Evolutionary conservation across 1,140 invertebrate genomes (phyloP), one percentile per base, ranked within the genome.

Genomic region (Cherax quadricarinatus): DNA sequence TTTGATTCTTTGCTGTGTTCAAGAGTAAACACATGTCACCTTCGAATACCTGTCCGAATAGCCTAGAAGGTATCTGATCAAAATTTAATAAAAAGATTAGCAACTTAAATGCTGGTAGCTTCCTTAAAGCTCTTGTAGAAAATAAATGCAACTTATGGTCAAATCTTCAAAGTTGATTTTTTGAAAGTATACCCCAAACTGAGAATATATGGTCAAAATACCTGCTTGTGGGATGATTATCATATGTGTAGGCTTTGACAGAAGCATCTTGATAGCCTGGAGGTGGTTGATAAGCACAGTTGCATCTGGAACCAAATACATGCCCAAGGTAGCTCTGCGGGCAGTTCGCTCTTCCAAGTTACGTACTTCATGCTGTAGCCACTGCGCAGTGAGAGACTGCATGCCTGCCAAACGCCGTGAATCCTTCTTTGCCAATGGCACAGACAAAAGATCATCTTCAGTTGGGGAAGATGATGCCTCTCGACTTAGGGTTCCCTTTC

Each of bases 371-470:
- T 97, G 97, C 93, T 97, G 96, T 4, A 97, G 94, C 96, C 97
- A 97, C 14, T 97, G 95, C 94, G 97, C 97, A 48, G 97, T 97
- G 97, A 98, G 97, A 81, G 96, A 96, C 94, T 96, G 96, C 97
- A 97, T 97, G 41, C 97, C 94, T 92, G 96, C 95, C 93, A 91
- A 78, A 14, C 90, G 83, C 24, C 85, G 70, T 24, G 84, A 91
- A 24, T 91, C 90, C n/a, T 86, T 91, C 78, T 86, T 91, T 21
- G 73, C 70, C 1, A 60, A 73, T 48, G 84, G 84, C 53, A 91
- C 90, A 21, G 78, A 80, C 53, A 91, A 49, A 51, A 91, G 18
- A 14, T 87, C 90, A 30, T 87, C 84, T 21, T 91, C 90, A 21
- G 90, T 86, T 57, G 90, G 90, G 30, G 90, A 91, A 18, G 84